phyloP scores from a whole-genome alignment of 2,888 invertebrate species.

The Eudasyphora cyanicolor region DNA sequence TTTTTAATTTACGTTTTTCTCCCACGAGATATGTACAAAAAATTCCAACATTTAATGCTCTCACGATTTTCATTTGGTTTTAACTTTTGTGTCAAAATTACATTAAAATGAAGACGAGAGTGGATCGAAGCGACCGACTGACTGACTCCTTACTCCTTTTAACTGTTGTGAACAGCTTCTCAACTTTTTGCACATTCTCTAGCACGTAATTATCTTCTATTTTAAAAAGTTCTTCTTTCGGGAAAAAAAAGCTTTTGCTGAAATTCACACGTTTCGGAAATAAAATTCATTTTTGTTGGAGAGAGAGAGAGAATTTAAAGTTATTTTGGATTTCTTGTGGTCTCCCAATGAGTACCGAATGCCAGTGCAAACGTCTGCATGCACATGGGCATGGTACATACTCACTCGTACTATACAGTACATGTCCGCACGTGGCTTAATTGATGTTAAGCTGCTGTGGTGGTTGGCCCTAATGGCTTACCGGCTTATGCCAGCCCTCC shows the following conservation, averaged over 20 bases:
- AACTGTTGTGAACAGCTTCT: background rate
- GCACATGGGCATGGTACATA: background rate
- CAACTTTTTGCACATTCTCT: background rate
- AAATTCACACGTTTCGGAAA: slow-evolving; percentile 15
- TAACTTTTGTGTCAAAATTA: background rate
- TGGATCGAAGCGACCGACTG: background rate
- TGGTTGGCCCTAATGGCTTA: slow-evolving; percentile 62
- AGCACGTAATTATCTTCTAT: slow-evolving; percentile 17
- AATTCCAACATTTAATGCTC: too few relatives aligned
- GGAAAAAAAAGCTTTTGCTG: background rate
- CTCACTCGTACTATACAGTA: background rate
- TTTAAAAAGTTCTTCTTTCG: too few relatives aligned
- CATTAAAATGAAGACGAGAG: background rate
- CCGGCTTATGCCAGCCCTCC: too few relatives aligned
- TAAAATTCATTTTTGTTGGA: slow-evolving; percentile 9
- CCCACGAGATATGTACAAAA: too few relatives aligned
- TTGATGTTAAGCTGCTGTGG: slow-evolving; percentile 61
- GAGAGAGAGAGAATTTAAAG: slow-evolving; percentile 17
- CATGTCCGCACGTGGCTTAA: slow-evolving; percentile 28
- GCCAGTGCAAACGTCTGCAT: too few relatives aligned
- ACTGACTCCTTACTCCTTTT: too few relatives aligned
- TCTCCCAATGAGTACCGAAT: too few relatives aligned
- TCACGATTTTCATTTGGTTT: too few relatives aligned
- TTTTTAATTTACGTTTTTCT: too few relatives aligned
- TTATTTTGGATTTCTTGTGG: background rate